Conservation (phyloP, 2,113 vertebrate species). For the Morone chrysops region DNA sequence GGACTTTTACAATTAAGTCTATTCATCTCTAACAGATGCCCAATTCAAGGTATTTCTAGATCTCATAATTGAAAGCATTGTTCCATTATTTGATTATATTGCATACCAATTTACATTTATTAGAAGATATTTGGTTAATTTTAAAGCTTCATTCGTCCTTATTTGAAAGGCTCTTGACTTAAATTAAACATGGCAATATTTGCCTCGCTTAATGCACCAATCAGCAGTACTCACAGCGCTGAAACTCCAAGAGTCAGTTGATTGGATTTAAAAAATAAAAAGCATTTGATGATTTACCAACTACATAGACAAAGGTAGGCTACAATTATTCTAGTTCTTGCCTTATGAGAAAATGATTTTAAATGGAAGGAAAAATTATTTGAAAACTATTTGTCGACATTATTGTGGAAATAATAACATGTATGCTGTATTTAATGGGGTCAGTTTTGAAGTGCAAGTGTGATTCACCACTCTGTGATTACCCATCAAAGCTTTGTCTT, state of each 20-base stretch:
- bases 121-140: neutral
- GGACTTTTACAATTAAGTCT: neutral
- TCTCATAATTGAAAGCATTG: neutral
- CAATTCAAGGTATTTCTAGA: neutral
- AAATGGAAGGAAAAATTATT: neutral
- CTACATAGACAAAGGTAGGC: neutral
- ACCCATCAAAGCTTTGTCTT: conserved; percentile 37
- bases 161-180: conserved; percentile 18
- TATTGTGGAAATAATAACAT: conserved; percentile 8
- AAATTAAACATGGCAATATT: conserved; percentile 5
- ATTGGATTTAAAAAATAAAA: conserved; percentile 25
- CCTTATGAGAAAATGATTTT: neutral
- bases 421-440: conserved; percentile 49
- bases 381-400: neutral
- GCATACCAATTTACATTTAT: neutral
- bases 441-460: conserved; percentile 26
- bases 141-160: neutral
- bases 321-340: neutral
- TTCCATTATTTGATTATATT: neutral
- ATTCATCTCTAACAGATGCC: neutral
- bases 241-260: neutral
- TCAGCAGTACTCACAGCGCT: neutral
- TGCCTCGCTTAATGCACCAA: neutral
- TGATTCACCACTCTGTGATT: conserved; percentile 48
- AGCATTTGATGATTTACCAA: neutral